Base-by-base conservation (phyloP, 2,113 vertebrate species). In the Callithrix jacchus region DNA sequence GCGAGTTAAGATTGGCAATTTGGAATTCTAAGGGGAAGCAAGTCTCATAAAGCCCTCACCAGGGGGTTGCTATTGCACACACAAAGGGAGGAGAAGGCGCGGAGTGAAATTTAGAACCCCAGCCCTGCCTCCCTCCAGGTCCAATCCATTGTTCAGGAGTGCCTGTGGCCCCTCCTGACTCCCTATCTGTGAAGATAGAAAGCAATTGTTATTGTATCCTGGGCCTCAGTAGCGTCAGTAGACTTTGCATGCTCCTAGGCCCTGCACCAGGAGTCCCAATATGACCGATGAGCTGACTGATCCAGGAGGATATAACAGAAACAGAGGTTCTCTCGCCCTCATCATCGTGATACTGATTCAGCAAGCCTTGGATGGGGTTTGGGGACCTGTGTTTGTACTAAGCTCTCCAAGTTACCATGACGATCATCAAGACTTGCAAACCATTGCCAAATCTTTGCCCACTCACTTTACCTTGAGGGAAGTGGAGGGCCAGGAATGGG, bases 351-450 rank as follows among this genome's bases (percentile, higher is more conserved):
- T 81, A 87, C 84, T 49, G 21, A 73, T 66, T 88, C 66, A 89
- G 30, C 20, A 58, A 93, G 13, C 4, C 58, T 74, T 71, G 9
- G 9, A 45, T 61, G 35, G 30, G 14, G 35, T n/a, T 80, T 56
- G 64, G 54, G 40, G 77, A 74, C 37, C 25, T 71, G 21, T 13
- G 61, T 77, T 94, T 90, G 58, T 94, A 89, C 83, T 20, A 68
- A 70, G 20, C 20, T 86, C n/a, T n/a, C 32, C 30, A 35, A n/a
- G 32, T 42, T 58, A 58, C 54, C 37, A 17, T 95, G 49, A 81
- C 4, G 45, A 45, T 66, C 54, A 45, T 74, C 30, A 10, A 87
- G 30, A 10, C n/a, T 42, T 89, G 37, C 13, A 64, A 54, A 35
- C 11, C 49, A 20, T 3, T 64, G 6, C 47, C 6, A 0, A 64